Evolutionary conservation across 2,797 vertebrate species (phyloP), one percentile per base, ranked within the genome.

Genomic region (Sternarchorhynchus goeldii): DNA sequence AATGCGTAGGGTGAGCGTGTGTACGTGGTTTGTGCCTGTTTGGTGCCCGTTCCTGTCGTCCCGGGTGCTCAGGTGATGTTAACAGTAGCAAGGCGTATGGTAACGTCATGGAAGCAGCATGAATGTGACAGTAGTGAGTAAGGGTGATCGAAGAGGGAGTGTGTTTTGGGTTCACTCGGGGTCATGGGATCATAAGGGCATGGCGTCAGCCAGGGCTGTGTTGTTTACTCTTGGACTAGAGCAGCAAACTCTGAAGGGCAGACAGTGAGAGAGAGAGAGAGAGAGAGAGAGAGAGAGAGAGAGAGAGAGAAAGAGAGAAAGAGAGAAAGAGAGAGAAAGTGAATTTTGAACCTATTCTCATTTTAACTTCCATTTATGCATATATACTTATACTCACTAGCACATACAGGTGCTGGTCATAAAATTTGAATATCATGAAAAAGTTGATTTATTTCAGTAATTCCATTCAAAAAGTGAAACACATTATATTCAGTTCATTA

Each of bases 151-250:
- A 81, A 58, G 69, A 31, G 82, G 50, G 74, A 31, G 64, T 25
- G 39, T 68, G 29, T 53, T 69, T 75, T 34, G 72, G 20, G 39
- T 71, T 18, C 56, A 14, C 41, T 73, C 29, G 21, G 63, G 67
- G 59, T 77, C 57, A 29, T 31, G 53, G 32, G 63, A 68, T 79
- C 12, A 41, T 66, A 84, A 16, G 39, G 73, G 81, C 60, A 64
- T 77, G 36, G 58, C 10, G 76, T 82, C 83, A 89, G 87, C 85
- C 73, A 71, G 87, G 86, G 75, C 68, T 84, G 88, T 75, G 86
- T 68, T 86, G 85, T 90, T 91, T 92, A 95, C 93, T 98, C 95
- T 81, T 95, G 94, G 92, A 99, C 96, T 88, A 99, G 83, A 82
- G 91, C 80, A 83, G 93, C 86, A 88, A 99, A 99, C 89, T 99